Evolutionary conservation across 2,888 invertebrate genomes (phyloP), one percentile per base, ranked within the genome.

Genomic region (Omphaloscelis lunosa): DNA sequence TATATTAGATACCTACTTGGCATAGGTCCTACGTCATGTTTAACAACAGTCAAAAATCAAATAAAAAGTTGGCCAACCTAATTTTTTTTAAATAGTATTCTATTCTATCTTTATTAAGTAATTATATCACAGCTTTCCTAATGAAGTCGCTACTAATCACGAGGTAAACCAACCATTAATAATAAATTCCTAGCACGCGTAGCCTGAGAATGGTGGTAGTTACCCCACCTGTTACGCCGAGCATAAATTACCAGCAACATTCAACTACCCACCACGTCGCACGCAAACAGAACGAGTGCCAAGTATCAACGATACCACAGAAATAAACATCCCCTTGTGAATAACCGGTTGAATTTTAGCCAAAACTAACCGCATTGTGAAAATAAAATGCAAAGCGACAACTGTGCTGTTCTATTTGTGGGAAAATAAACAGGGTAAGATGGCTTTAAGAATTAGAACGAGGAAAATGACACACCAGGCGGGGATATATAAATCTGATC

Each of bases 171-270:
- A 63, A 67, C 77, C 77, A 67, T 84, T 77, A 56, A 84, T 75
- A 72, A 80, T 70, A 70, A 72, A 84, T 74, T 74, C 65, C 41
- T 34, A 70, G 61, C 84, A 84, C 77, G 69, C 72, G 69, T 75
- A 45, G 34, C 72, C 72, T 72, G 65, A 72, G 69, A 66, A 77
- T 72, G 77, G 73, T 76, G 69, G 71, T 72, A 62, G 61, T 61
- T 72, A 67, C 82, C 71, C 79, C 82, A 85, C 82, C 85, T 85
- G 85, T 84, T 85, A 85, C 84, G 39, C 67, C 58, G 51, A 70
- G 29, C 63, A 79, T 82, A 85, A 84, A 77, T 84, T 74, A 84
- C 72, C 58, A 63, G 69, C 67, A 63, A 79, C 71, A 72, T 61
- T 79, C 39, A 70, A 41, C 56, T 72, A 72, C 63, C 41, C 56